A percentile compares a stretch with the other conserved stretches of the same genome.
These are phyloP conservation scores for Ficedula albicollis DNA, from an alignment of 2,797 vertebrate genomes.

Conservation along the genomic window DNA sequence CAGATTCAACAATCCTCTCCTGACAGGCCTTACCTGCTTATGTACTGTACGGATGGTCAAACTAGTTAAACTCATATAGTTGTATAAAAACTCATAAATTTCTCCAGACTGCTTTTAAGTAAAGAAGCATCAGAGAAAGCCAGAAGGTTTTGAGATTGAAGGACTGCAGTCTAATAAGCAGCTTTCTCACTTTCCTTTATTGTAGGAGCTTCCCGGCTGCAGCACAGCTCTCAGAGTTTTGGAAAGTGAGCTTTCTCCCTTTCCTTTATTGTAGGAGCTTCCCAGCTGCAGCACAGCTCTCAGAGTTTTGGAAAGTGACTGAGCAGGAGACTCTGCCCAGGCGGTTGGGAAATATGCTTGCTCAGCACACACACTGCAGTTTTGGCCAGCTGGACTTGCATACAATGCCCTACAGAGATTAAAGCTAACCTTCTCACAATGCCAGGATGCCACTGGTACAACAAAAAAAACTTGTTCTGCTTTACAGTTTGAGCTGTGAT, in stretches of 20 bases:
- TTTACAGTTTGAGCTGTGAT: not conserved
- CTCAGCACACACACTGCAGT: not conserved
- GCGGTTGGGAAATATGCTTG: not conserved
- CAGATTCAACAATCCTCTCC: not conserved
- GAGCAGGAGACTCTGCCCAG: accelerated
- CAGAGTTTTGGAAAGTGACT: not conserved
- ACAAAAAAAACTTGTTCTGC: not conserved
- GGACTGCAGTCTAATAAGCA: not conserved
- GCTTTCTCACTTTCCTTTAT: not conserved
- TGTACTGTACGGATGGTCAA: not conserved
- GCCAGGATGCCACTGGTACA: not conserved
- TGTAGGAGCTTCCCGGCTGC: not conserved
- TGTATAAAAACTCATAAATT: not conserved
- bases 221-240: not conserved
- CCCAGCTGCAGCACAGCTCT: not conserved
- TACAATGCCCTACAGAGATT: not conserved
- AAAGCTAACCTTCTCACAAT: not conserved
- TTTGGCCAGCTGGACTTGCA: not conserved
- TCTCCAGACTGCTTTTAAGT: not conserved
- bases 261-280: not conserved
- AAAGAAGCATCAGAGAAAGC: not conserved
- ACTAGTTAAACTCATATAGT: not conserved
- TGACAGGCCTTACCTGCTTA: not conserved
- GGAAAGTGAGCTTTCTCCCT: accelerated
- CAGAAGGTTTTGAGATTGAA: not conserved